A percentile compares a stretch with the other conserved stretches of the same genome.
These are phyloP conservation scores for Torymus tubicola DNA, from an alignment of 2,888 invertebrate genomes.

Conservation along the genomic window DNA sequence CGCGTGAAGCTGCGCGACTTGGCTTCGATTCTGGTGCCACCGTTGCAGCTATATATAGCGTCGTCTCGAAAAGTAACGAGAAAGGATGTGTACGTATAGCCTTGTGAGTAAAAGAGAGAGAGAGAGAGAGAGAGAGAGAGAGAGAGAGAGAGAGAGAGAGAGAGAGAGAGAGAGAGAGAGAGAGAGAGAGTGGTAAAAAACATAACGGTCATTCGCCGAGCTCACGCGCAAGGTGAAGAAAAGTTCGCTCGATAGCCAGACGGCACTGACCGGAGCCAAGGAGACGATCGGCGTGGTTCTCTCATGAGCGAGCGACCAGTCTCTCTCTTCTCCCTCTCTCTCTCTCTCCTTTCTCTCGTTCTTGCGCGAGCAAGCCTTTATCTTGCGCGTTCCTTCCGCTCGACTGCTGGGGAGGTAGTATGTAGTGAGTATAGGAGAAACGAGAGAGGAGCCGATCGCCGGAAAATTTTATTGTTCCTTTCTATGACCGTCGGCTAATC, in stretches of 20 bases:
- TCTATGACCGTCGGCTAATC: conserved; percentile 33
- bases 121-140: conserved; percentile 11
- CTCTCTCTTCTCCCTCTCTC: conserved; percentile 52
- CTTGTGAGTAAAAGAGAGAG: conserved; percentile 40
- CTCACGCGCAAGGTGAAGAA: conserved; percentile 71
- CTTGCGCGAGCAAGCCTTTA: neutral
- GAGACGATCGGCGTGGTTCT: conserved; percentile 61
- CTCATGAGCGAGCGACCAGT: conserved; percentile 66
- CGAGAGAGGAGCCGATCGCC: conserved; percentile 17
- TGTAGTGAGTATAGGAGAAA: too few relatives aligned
- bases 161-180: conserved; percentile 44
- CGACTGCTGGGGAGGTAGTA: neutral
- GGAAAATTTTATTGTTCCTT: conserved; percentile 55
- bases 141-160: neutral
- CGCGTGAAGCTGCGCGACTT: neutral
- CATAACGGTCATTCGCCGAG: conserved; percentile 73
- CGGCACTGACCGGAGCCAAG: conserved; percentile 74
- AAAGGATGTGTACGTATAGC: conserved; percentile 8
- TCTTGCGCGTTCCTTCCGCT: conserved; percentile 16
- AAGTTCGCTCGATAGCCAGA: conserved; percentile 68
- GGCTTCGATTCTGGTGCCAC: neutral
- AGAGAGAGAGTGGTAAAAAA: conserved; percentile 67
- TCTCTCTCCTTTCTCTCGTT: conserved; percentile 34
- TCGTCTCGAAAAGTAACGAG: conserved; percentile 4
- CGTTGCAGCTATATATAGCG: neutral